Base-by-base conservation (phyloP, 2,888 invertebrate genomes). In the Magallana nippona region DNA sequence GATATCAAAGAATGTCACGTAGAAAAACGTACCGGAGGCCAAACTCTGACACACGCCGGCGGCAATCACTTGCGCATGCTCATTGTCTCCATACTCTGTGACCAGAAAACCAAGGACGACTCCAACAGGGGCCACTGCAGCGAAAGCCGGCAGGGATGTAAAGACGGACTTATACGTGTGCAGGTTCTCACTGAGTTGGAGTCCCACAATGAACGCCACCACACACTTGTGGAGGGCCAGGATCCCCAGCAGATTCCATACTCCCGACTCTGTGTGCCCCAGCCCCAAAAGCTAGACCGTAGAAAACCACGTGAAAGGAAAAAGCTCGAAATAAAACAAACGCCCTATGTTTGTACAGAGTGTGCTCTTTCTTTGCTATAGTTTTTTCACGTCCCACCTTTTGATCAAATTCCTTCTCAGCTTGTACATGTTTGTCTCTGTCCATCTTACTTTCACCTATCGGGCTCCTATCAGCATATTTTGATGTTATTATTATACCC, bases 1-100 rank as follows among this genome's bases (percentile, higher is more conserved):
- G 95, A 95, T 62, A 98, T 96, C 0, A 94, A 98, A 98, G 95
- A 98, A 98, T 11, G 98, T 98, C 27, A 98, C 98, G 94, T 98
- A 98, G 11, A 98, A 95, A 63, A 98, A 96, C 0, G 98, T 98
- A 15, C 98, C 98, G 22, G 97, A 96, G 0, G 98, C 98, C 83
- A 98, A 94, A 10, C 98, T 98, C 95, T 98, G 97, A 32, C 89
- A 92, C 62, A 95, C 87, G 1, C 94, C 94, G 79, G 89, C 91
- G 10, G 91, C 86, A 57, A 92, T 85, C 17, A 83, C 55, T 58
- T 83, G 84, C 1, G 87, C 85, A 10, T 32, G 32, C 5, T 77
- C 82, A 57, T 87, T 71, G 11, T 85, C 78, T 2, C 83, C 79
- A 13, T 85, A 85, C 13, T 85, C 85, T 0, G 89, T 86, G 15